Base-by-base conservation (phyloP, 2,797 vertebrate genomes). In the Sparus aurata region DNA sequence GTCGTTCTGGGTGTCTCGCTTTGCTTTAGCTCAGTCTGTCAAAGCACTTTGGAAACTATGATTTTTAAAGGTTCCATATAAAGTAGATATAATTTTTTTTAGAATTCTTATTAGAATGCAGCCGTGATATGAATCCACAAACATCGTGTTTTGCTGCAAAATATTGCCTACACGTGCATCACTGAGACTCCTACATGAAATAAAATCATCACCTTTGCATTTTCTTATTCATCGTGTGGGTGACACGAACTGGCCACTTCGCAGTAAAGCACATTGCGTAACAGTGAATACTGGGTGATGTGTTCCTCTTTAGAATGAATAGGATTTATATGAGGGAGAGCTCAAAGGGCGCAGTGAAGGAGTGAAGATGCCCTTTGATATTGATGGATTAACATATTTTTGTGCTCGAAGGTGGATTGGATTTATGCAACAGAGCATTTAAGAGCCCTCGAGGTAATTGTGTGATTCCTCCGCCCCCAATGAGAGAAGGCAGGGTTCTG, bases 311-410 rank as follows among this genome's bases (percentile, higher is more conserved):
- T 52, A 63, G 64, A 67, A 79, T 77, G 53, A 87, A 65, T 25
- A 68, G 50, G 27, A 54, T 25, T 49, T n/a, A 69, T 53, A 63
- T 69, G 54, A 69, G 54, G 78, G 27, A 66, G 18, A 18, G 54
- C 68, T 81, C 64, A 83, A 50, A 80, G 77, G 70, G 17, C 12
- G 3, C 2, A 13, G 16, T 66, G 61, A 61, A 73, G 69, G 77
- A 80, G 67, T 46, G 43, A 65, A 58, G 63, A 79, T 55, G 49
- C 12, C n/a, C 86, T 88, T 87, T 89, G 79, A 87, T 85, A 87
- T 88, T 50, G 82, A 80, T 25, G 80, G 69, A 82, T 89, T 84
- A 83, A 73, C 87, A 85, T 89, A 83, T 87, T 84, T 34, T 87
- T 69, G 15, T 62, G 67, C 47, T 50, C 86, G 52, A 84, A 80